Evolutionary conservation across 2,113 vertebrate species (phyloP).

Genomic region (Anarrhichthys ocellatus): DNA sequence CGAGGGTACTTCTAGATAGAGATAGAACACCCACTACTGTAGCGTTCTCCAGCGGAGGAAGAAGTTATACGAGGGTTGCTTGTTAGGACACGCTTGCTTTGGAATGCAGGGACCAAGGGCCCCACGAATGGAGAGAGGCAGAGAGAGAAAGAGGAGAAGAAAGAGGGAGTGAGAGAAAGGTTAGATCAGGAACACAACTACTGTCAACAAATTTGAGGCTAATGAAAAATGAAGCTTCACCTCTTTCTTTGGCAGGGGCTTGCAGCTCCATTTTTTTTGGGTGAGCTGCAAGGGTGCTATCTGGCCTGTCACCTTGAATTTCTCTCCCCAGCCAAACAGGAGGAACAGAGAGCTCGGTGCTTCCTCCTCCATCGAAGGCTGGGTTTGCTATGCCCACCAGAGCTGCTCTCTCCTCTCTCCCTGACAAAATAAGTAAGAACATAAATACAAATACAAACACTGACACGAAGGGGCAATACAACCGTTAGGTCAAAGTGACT

Average conservation of each 20-base stretch:
- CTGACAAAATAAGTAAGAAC: slow-evolving; percentile 71
- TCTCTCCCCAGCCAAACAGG: slow-evolving; percentile 85
- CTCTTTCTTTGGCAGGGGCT: slow-evolving; percentile 89
- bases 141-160: slow-evolving; percentile 41
- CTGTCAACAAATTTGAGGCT: slow-evolving; percentile 85
- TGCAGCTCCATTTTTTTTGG: slow-evolving; percentile 87
- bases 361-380: slow-evolving; percentile 85
- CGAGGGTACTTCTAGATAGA: slow-evolving; percentile 78
- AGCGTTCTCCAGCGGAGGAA: slow-evolving; percentile 63
- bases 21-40: slow-evolving; percentile 78
- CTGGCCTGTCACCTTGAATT: slow-evolving; percentile 89
- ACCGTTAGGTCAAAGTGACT: slow-evolving; percentile 85
- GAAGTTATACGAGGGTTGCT: slow-evolving; percentile 73
- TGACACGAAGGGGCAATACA: slow-evolving; percentile 68
- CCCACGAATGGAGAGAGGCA: slow-evolving; percentile 58
- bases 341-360: slow-evolving; percentile 84
- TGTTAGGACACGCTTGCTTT: slow-evolving; percentile 76
- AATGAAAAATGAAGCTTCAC: slow-evolving; percentile 92
- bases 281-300: slow-evolving; percentile 92
- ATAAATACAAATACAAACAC: slow-evolving; percentile 57
- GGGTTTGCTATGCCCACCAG: slow-evolving; percentile 88
- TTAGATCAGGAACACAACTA: slow-evolving; percentile 83
- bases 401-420: slow-evolving; percentile 80
- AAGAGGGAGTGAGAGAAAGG: slow-evolving; percentile 72
- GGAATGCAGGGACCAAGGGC: slow-evolving; percentile 77